Base-by-base conservation (phyloP, 2,888 invertebrate species). In the Callyntrura guangdongensis region DNA sequence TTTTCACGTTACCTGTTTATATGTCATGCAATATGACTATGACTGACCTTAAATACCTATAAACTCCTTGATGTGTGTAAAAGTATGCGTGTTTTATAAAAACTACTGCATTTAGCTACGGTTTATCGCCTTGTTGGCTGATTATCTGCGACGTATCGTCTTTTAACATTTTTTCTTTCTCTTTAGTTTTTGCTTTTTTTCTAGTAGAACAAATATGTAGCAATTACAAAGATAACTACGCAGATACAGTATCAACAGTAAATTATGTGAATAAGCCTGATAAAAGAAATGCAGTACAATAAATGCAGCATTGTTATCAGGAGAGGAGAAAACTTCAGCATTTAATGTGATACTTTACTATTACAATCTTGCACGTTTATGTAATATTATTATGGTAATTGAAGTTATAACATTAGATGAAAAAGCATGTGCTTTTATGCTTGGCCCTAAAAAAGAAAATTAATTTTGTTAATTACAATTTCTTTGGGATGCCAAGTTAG, bases 41-140 rank as follows among this genome's bases (percentile, higher is more conserved):
- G 84, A 59, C 72, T 89, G 84, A 89, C 84, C 89, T 89, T 89
- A 89, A 77, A 77, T 89, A 89, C 89, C 89, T 89, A 82, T 59
- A 81, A 87, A 87, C 81, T 69, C 87, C 72, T 69, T 67, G 87
- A 61, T 81, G 49, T 45, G 64, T 64, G 22, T 81, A 81, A 81
- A 59, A 61, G 61, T 61, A 81, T 81, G 59, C 81, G 61, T 53
- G 77, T 25, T 6, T 3, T 8, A 69, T 36, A 72, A 72, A 64
- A 36, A 14, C 3, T 36, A 53, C 49, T 25, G n/a, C 25, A 53
- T 77, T 77, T 77, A 53, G 17, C 53, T 25, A 22, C 5, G 4
- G 5, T 72, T 47, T 77, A n/a, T 69, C 9, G 69, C 47, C 49
- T 45, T 17, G 20, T 77, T 53, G n/a, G 4, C 53, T 20, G 9